These are phyloP conservation scores for Ips nitidus DNA, from an alignment of 1,140 invertebrate genomes.

Conservation along the genomic window DNA sequence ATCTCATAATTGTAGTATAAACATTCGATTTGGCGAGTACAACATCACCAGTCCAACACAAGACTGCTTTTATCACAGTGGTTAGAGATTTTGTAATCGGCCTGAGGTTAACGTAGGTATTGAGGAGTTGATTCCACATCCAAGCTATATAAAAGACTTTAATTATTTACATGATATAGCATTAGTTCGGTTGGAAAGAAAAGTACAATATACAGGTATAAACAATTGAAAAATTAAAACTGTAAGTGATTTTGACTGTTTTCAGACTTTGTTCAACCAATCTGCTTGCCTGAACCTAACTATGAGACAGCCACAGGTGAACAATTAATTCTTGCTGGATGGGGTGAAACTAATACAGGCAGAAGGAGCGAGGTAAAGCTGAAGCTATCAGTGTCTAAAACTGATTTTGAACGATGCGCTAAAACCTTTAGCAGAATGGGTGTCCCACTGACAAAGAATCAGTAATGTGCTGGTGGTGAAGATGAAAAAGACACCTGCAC, in stretches of 20 bases:
- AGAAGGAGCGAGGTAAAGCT: conserved; percentile 61
- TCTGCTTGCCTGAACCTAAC: conserved; percentile 68
- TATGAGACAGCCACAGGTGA: too few species aligned
- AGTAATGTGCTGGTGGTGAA: conserved; percentile 65
- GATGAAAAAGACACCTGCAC: conserved; percentile 67
- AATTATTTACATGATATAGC: conserved; percentile 77
- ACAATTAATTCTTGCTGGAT: conserved; percentile 72
- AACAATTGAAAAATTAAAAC: background rate
- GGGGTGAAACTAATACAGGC: conserved; percentile 74
- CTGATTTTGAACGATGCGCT: conserved; percentile 38
- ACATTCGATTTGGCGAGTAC: conserved; percentile 66
- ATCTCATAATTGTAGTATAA: conserved; percentile 45
- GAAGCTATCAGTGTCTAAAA: conserved; percentile 56
- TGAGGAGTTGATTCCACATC: conserved; percentile 67
- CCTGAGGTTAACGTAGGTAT: conserved; percentile 63
- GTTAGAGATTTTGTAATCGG: conserved; percentile 54
- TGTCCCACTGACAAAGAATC: conserved; percentile 40
- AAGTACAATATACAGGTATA: conserved; percentile 61
- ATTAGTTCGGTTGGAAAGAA: conserved; percentile 63
- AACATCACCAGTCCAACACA: conserved; percentile 55
- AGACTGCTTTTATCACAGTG: conserved; percentile 57
- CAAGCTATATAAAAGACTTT: conserved; percentile 62
- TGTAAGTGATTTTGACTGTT: conserved; percentile 12
- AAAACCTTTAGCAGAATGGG: conserved; percentile 29
- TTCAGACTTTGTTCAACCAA: conserved; percentile 71